phyloP scores from a whole-genome alignment of 2,113 vertebrate genomes.

The Mohoua ochrocephala region DNA sequence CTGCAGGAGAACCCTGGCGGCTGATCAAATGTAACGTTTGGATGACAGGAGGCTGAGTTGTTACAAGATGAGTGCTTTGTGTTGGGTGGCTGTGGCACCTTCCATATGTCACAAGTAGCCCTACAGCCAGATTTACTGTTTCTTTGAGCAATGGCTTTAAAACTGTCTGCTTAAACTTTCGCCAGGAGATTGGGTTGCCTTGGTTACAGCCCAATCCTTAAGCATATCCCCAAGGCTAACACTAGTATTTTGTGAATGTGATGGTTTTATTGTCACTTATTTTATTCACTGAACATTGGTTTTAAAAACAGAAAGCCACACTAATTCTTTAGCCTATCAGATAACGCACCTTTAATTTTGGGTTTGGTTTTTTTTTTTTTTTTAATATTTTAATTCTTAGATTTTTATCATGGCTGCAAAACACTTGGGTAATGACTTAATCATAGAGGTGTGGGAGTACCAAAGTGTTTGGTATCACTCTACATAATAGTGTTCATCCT shows the following conservation, averaged over 20 bases:
- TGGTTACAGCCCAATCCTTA: constrained; percentile 35
- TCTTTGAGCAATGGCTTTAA: constrained; percentile 31
- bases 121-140: not conserved
- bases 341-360: constrained; percentile 1
- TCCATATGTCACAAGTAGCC: not conserved
- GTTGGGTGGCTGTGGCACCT: not conserved
- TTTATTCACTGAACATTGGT: not conserved
- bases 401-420: not conserved
- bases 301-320: not conserved
- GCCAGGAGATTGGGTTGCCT: constrained; percentile 32
- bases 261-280: constrained; percentile 3
- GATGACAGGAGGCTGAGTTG: not conserved
- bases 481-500: not conserved
- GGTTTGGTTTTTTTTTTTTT: not conserved
- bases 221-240: constrained; percentile 11
- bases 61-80: not conserved
- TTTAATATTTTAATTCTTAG: not conserved
- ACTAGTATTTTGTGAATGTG: not conserved
- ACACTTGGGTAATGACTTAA: not conserved
- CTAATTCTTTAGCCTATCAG: not conserved
- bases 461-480: not conserved
- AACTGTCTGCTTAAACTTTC: constrained; percentile 17
- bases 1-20: not conserved
- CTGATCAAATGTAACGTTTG: not conserved
- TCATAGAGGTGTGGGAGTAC: not conserved